These are phyloP conservation scores for Empis livida DNA, from an alignment of 2,888 invertebrate genomes.

Conservation along the genomic window DNA sequence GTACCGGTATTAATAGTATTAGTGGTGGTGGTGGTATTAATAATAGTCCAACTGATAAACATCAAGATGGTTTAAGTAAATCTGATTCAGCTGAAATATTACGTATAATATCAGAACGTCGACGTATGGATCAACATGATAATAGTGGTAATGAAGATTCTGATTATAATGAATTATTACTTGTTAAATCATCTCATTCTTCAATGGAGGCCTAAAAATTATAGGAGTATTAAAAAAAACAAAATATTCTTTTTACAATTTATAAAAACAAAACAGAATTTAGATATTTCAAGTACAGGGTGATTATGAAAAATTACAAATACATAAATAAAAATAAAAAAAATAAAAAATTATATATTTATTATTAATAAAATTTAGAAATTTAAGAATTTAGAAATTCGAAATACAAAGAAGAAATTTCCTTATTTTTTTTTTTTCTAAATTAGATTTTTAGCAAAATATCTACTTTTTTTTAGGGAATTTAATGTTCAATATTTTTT, in stretches of 20 bases:
- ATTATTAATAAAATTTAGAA: too few relatives aligned
- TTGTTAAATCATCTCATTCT: slow-evolving; percentile 32
- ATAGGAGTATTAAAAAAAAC: too few relatives aligned
- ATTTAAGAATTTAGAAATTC: too few relatives aligned
- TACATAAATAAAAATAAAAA: background rate
- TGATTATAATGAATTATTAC: slow-evolving; percentile 32
- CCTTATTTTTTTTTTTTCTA: too few relatives aligned
- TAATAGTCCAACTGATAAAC: slow-evolving; percentile 7
- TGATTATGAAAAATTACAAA: background rate
- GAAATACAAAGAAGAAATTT: too few relatives aligned
- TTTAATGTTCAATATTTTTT: too few relatives aligned
- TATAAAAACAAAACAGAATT: background rate
- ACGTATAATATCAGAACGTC: slow-evolving; percentile 34
- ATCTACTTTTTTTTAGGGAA: too few relatives aligned
- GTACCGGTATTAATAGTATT: too few relatives aligned
- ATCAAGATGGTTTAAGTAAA: slow-evolving; percentile 21
- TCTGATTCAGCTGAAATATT: slow-evolving; percentile 35
- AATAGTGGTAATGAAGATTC: slow-evolving; percentile 32
- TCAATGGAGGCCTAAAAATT: slow-evolving; percentile 24
- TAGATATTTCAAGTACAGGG: background rate
- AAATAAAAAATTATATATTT: background rate
- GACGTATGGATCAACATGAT: slow-evolving; percentile 32
- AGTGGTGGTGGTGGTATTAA: slow-evolving; percentile 1
- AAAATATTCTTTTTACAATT: background rate
- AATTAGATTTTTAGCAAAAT: too few relatives aligned